Evolutionary conservation across 2,797 vertebrate genomes (phyloP), one percentile per base, ranked within the genome.

Genomic region (Pangasius krempfi): DNA sequence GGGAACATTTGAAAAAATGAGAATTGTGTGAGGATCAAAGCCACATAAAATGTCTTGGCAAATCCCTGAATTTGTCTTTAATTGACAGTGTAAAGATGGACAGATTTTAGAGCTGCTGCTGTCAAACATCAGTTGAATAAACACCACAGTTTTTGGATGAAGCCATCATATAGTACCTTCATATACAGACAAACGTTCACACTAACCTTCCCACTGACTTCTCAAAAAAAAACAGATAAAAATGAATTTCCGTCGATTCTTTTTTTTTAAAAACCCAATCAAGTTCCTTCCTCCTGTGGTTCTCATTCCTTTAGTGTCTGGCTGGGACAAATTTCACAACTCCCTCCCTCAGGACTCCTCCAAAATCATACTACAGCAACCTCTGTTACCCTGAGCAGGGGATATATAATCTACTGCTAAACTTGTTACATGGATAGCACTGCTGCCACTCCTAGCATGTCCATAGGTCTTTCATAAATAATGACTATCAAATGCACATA

Each of bases 61-160:
- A 54, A 87, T 79, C 73, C 75, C 72, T 37, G 68, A 58, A 58
- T n/a, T 50, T 72, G 84, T 8, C 54, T 85, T 5, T 56, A 52
- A 58, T 25, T 58, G 30, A 72, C 30, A 85, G 52, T 12, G 12
- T 73, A 40, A 54, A 86, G 52, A 64, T 40, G 47, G 30, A 80
- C 12, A 44, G 44, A 8, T 25, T 79, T 66, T 37, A 47, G 27
- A 64, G 27, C 16, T 13, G 2, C 13, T 80, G 37, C 30, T 44
- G 37, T 40, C 40, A 44, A 40, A 54, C 44, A 16, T 27, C 44
- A 27, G 75, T 33, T 44, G 44, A 68, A 30, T 20, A 14, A 87
- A 54, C 47, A n/a, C 54, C 14, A 75, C 16, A 22, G 0, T 1
- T 76, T 27, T 47, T 27, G 27, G 9, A 33, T 30, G n/a, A 27